These are phyloP conservation scores for Dromiciops gliroides DNA, from an alignment of 2,113 vertebrate genomes.

Conservation along the genomic window DNA sequence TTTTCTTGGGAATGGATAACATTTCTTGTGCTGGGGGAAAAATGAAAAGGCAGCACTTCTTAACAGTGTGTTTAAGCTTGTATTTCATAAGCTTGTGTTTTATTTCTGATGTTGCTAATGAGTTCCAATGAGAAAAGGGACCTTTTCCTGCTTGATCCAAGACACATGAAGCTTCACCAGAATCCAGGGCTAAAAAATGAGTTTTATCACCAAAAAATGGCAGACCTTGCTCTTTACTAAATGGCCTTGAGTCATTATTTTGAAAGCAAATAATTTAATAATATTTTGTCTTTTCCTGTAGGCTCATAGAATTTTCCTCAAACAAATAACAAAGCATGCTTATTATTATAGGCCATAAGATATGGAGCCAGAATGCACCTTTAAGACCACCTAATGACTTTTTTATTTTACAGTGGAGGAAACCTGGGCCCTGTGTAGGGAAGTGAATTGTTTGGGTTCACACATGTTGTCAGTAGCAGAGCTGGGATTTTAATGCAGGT, in stretches of 20 bases:
- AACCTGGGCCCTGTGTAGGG: neutral
- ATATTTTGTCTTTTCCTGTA: neutral
- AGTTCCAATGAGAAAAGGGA: slow-evolving; percentile 14
- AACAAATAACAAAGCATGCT: neutral
- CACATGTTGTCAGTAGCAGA: neutral
- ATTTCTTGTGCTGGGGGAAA: slow-evolving; percentile 38
- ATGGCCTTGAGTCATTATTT: neutral
- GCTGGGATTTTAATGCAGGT: neutral
- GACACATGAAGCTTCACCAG: neutral
- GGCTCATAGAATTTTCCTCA: neutral
- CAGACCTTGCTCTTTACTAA: neutral
- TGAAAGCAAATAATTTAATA: neutral
- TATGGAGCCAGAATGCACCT: neutral
- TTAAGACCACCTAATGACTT: neutral
- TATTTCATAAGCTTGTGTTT: slow-evolving; percentile 10
- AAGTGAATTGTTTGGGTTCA: neutral
- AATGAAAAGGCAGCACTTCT: slow-evolving; percentile 1
- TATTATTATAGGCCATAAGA: neutral
- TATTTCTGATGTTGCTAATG: slow-evolving; percentile 32
- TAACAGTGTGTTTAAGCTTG: slow-evolving; percentile 10
- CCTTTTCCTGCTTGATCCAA: slow-evolving; percentile 22
- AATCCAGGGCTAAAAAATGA: neutral
- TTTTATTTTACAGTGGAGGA: neutral
- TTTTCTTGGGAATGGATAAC: slow-evolving; percentile 20
- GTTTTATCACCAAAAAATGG: neutral